Conservation (phyloP, 2,113 vertebrate genomes). For the Arothron firmamentum region DNA sequence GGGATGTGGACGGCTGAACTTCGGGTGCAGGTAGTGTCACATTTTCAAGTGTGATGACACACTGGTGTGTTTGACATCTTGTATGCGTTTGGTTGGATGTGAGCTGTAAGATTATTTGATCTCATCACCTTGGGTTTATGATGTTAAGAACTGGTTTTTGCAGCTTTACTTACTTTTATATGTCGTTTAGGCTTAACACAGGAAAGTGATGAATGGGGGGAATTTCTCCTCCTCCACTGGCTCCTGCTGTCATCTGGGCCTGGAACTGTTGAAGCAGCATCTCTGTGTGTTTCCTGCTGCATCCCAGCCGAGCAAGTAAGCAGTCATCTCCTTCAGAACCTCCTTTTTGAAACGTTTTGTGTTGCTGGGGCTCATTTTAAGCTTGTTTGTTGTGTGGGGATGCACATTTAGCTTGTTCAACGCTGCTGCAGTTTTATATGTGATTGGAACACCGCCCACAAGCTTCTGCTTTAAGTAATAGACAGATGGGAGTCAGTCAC, state of each 20-base stretch:
- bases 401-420: constrained; percentile 2
- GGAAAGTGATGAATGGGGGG: constrained; percentile 50
- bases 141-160: too few species aligned
- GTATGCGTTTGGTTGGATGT: too few species aligned
- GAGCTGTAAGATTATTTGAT: too few species aligned
- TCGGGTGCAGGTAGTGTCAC: too few species aligned
- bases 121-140: too few species aligned
- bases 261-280: constrained; percentile 34
- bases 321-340: neutral
- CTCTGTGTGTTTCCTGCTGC: constrained; percentile 24
- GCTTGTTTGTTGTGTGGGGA: neutral
- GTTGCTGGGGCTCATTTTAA: constrained; percentile 4
- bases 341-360: neutral
- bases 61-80: too few species aligned
- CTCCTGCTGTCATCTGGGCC: constrained; percentile 43
- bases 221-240: constrained; percentile 34
- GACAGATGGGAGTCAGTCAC: constrained; percentile 68
- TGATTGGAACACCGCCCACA: constrained; percentile 66
- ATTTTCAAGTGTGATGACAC: too few species aligned
- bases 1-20: too few species aligned
- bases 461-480: constrained; percentile 68
- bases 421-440: constrained; percentile 52
- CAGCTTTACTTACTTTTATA: too few species aligned
- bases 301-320: constrained; percentile 17
- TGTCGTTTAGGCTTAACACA: too few species aligned